These are phyloP conservation scores for Nebria salina DNA, from an alignment of 2,888 invertebrate species.

Conservation along the genomic window DNA sequence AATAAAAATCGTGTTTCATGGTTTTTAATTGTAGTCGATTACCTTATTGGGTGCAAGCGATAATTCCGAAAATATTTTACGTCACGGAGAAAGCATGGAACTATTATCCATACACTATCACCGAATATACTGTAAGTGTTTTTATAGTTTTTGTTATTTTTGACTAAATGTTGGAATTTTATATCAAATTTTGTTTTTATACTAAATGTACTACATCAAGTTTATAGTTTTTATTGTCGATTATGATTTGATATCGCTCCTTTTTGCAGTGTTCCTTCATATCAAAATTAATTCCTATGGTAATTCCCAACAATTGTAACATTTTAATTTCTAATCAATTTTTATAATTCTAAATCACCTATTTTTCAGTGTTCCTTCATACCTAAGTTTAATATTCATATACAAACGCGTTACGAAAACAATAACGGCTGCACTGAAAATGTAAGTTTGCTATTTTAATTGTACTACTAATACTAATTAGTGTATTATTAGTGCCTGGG, in stretches of 20 bases:
- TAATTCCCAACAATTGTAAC: slow-evolving; percentile 23
- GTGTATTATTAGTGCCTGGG: slow-evolving; percentile 72
- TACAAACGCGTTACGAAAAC: slow-evolving; percentile 90
- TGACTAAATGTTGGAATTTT: too few relatives aligned
- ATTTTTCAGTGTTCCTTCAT: slow-evolving; percentile 85
- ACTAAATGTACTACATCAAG: neutral
- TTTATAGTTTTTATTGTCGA: neutral
- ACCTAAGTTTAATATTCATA: slow-evolving; percentile 84
- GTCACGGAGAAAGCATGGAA: slow-evolving; percentile 96
- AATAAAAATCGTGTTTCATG: slow-evolving; percentile 23
- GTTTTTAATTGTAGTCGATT: slow-evolving; percentile 74
- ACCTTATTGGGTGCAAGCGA: slow-evolving; percentile 88
- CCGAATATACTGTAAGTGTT: slow-evolving; percentile 79
- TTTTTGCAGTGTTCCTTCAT: neutral
- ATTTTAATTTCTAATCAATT: slow-evolving; percentile 38
- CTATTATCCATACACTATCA: slow-evolving; percentile 90
- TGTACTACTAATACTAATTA: neutral
- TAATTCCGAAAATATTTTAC: slow-evolving; percentile 91
- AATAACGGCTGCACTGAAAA: slow-evolving; percentile 89
- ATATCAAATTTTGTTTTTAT: slow-evolving; percentile 27
- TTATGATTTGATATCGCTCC: neutral
- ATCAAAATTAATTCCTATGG: neutral
- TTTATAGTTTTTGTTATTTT: slow-evolving; percentile 1
- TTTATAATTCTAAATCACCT: slow-evolving; percentile 48
- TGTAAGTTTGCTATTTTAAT: slow-evolving; percentile 67